These are phyloP conservation scores for Brachyistius frenatus DNA, from an alignment of 2,113 vertebrate species.

Conservation along the genomic window DNA sequence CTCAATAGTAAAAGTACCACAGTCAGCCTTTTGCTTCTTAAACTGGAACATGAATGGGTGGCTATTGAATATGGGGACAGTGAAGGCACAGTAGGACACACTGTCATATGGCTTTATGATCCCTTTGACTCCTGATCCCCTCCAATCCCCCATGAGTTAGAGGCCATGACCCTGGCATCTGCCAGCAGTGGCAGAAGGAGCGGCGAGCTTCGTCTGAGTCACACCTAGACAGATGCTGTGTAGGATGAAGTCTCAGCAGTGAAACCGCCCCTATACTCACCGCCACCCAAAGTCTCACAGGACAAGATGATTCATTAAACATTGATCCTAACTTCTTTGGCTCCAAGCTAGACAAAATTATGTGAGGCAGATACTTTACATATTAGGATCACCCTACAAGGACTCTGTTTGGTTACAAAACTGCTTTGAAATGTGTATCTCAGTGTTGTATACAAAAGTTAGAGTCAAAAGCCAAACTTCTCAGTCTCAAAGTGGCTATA, in stretches of 20 bases:
- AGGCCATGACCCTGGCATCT: constrained; percentile 69
- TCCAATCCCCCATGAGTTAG: constrained; percentile 61
- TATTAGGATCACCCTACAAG: constrained; percentile 11
- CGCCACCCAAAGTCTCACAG: constrained; percentile 36
- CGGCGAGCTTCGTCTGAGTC: constrained; percentile 45
- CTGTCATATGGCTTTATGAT: constrained; percentile 61
- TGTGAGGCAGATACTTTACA: constrained; percentile 33
- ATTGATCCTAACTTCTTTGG: constrained; percentile 51
- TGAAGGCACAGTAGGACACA: constrained; percentile 37
- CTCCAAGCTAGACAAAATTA: constrained; percentile 18
- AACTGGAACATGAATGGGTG: constrained; percentile 30
- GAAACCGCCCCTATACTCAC: constrained; percentile 32
- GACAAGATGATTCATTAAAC: constrained; percentile 55
- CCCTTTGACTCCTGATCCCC: constrained; percentile 64
- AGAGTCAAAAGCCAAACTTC: constrained; percentile 3
- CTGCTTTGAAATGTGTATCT: constrained; percentile 10
- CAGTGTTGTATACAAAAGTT: constrained; percentile 16
- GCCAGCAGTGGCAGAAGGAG: constrained; percentile 53
- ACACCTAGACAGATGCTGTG: constrained; percentile 73
- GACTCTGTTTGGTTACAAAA: constrained; percentile 25
- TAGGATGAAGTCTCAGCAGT: constrained; percentile 44
- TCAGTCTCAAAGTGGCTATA: not conserved
- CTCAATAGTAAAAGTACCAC: not conserved
- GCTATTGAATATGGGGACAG: constrained; percentile 10
- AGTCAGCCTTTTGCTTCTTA: not conserved